Evolutionary conservation across 2,797 vertebrate species (phyloP), one percentile per base, ranked within the genome.

Genomic region (Sebastes paucispinis): DNA sequence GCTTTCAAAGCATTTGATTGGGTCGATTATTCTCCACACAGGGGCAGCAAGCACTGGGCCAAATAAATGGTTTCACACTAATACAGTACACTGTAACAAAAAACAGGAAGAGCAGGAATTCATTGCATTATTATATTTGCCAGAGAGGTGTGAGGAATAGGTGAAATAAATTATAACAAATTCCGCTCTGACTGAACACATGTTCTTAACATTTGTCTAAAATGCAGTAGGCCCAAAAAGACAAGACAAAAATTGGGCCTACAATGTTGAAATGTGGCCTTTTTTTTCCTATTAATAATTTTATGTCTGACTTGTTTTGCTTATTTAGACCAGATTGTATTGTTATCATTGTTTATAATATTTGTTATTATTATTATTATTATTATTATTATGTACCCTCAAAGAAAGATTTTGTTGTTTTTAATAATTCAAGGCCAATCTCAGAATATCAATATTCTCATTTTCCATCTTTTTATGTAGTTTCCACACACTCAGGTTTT

Each of bases 401-500:
- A 52, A 43, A 6, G 10, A 60, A 62, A 50, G 0, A 36, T 10
- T 60, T 1, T 73, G 7, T 2, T 73, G 18, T 34, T 59, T 68
- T 63, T 20, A 66, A n/a, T 36, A 36, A 75, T 39, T 66, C 5
- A 12, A 22, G n/a, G 1, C 34, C 59, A 47, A 47, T 70, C 25
- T 25, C 4, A 29, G 8, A 68, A 72, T 52, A 77, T 69, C 65
- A 74, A 77, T 80, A 69, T 74, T 55, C 34, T 47, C 16, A 52
- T 77, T 84, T 87, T 24, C 65, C 54, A 73, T 87, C 22, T 81
- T 86, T 86, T 83, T 80, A 60, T 91, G 83, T 86, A 73, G 52
- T 77, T 89, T 79, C 87, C 95, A 92, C 94, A 93, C 39, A 43
- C 14, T 16, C 39, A 43, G 39, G 93, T 94, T 96, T 95, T 92